Conservation (phyloP, 2,888 invertebrate genomes). For the Entomobrya multifasciata region DNA sequence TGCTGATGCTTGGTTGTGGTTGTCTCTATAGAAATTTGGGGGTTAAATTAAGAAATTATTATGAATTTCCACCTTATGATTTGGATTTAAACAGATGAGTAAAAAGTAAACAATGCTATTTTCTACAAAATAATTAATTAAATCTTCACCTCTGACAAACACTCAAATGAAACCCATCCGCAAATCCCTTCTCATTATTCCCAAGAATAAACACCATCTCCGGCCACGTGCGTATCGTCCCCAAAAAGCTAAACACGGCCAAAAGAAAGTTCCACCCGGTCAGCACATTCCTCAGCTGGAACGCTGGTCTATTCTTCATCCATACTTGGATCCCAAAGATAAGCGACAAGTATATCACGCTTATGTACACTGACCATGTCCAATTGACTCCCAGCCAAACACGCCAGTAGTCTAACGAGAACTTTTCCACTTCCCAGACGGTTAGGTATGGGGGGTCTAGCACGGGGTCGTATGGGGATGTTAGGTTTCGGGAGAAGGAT, state of each 20-base stretch:
- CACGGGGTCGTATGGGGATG: constrained; percentile 73
- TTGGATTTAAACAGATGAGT: too few species aligned
- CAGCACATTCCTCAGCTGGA: constrained; percentile 90
- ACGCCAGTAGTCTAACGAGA: constrained; percentile 92
- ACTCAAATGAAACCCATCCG: constrained; percentile 96
- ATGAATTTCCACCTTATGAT: too few species aligned
- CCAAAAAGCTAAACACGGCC: constrained; percentile 97
- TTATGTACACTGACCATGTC: constrained; percentile 94
- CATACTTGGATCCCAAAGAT: constrained; percentile 96
- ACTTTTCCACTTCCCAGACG: constrained; percentile 85
- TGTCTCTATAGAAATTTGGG: constrained; percentile 64
- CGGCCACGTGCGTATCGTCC: constrained; percentile 94
- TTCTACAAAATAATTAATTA: too few species aligned
- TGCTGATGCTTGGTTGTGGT: constrained; percentile 76
- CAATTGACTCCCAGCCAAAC: constrained; percentile 98
- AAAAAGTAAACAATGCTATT: too few species aligned
- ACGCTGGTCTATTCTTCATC: constrained; percentile 95
- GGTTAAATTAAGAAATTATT: too few species aligned
- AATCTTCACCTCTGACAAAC: constrained; percentile 95
- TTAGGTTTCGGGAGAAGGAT: constrained; percentile 45
- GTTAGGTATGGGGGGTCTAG: constrained; percentile 75
- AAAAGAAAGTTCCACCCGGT: constrained; percentile 95
- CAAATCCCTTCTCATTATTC: constrained; percentile 90
- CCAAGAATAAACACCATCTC: constrained; percentile 92
- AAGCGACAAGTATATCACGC: constrained; percentile 94